phyloP scores from a whole-genome alignment of 2,113 vertebrate genomes.

The cat (Felis catus) region F.catus_Fca126_mat1.0 CM031419.1:7686501-7687000 shows the following conservation, averaged over 20 bases:
- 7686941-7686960: conserved; percentile 58
- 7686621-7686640: background rate
- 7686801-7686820: background rate
- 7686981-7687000: background rate
- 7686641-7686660: background rate
- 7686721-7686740: conserved; percentile 14
- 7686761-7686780: background rate
- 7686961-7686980: conserved; percentile 11
- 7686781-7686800: conserved; percentile 32
- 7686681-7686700: background rate
- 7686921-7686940: conserved; percentile 55
- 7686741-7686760: background rate
- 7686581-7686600: background rate
- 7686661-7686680: no score
- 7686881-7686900: conserved; percentile 64
- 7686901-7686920: conserved; percentile 8
- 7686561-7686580: background rate
- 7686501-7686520: background rate
- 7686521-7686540: background rate
- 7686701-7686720: background rate
- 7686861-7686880: conserved; percentile 23
- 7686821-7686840: background rate
- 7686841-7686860: conserved; percentile 60
- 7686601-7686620: background rate
- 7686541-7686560: background rate